Evolutionary conservation across 64 coral and sea anemone species (phyloP), one percentile per base, ranked within the genome.

Genomic region (Hydrozoanthus tunicans): DNA sequence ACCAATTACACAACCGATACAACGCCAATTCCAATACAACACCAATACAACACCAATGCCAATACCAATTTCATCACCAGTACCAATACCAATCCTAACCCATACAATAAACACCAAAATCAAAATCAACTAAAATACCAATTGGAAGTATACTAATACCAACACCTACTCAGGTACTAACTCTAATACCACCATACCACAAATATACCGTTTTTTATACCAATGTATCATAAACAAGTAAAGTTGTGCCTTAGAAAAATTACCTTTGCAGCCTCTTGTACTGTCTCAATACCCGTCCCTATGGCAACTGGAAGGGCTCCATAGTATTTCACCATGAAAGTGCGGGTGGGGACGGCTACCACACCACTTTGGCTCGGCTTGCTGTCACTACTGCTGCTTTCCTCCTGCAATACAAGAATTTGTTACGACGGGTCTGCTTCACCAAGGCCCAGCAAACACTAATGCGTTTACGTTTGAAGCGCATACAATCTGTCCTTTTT

Each of bases 301-400:
- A 99, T 92, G 65, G 97, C 92, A 84, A 99, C 97, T 68, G 97
- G 94, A 5, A 96, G 90, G 60, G 91, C 91, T 27, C 97, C 97
- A 75, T 99, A 99, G 73, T 99, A 99, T 64, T 99, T 99, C 6
- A 99, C 94, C 97, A 99, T 96, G 61, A 92, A 95, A 5, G 95
- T 96, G 58, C 94, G 92, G 2, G 89, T 89, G 10, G 92, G 95
- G 59, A 91, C 94, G n/a, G 82, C 79, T 7, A 76, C 72, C 43
- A 91, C 15, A 55, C 57, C 89, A 73, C 86, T 90, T 26, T 80
- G 73, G 4, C 83, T n/a, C n/a, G 59, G 7, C 57, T 94, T 94
- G 51, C 20, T 93, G 6, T 94, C 93, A 9, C 70, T 60, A 43
- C 70, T 13, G 9, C 51, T 66, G 23, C 57, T 23, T 6, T 94